Evolutionary conservation across 2,797 vertebrate genomes (phyloP).

Genomic region (Valencia hispanica): DNA sequence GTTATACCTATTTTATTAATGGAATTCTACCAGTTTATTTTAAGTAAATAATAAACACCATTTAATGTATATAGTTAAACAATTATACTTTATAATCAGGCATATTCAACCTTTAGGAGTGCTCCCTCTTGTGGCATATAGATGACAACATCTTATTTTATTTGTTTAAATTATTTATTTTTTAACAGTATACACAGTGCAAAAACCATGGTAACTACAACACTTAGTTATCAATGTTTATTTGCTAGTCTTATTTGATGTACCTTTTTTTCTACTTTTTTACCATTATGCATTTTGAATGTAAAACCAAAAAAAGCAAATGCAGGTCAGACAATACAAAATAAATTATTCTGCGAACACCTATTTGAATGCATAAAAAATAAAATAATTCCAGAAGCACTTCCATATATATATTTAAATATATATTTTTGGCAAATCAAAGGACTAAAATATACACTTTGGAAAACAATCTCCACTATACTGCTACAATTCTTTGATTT

Average conservation of each 20-base stretch:
- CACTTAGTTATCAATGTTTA: not conserved
- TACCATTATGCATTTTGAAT: conserved; percentile 39
- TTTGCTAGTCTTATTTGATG: not conserved
- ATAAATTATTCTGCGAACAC: conserved; percentile 26
- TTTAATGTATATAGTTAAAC: conserved; percentile 4
- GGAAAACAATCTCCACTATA: conserved; percentile 23
- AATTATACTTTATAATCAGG: conserved; percentile 5
- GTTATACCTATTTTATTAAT: not conserved
- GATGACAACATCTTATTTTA: not conserved
- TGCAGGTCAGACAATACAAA: conserved; percentile 8
- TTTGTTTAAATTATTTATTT: conserved; percentile 42
- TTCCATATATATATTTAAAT: not conserved
- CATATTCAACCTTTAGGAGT: conserved; percentile 1
- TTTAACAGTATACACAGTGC: conserved; percentile 5
- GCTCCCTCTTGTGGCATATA: conserved; percentile 64
- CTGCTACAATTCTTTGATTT: conserved; percentile 19
- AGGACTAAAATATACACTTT: conserved; percentile 41
- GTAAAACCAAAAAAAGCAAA: conserved; percentile 49
- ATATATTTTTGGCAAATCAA: conserved; percentile 37
- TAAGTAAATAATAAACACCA: not conserved
- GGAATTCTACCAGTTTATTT: not conserved
- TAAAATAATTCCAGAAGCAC: conserved; percentile 36
- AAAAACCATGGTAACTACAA: not conserved
- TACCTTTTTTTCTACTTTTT: conserved; percentile 14
- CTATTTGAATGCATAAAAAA: conserved; percentile 32